Percentiles rank a stretch among this genome's conserved stretches.
Evolutionary conservation across 2,888 invertebrate species (phyloP).

Genomic region (Volucella inflata): DNA sequence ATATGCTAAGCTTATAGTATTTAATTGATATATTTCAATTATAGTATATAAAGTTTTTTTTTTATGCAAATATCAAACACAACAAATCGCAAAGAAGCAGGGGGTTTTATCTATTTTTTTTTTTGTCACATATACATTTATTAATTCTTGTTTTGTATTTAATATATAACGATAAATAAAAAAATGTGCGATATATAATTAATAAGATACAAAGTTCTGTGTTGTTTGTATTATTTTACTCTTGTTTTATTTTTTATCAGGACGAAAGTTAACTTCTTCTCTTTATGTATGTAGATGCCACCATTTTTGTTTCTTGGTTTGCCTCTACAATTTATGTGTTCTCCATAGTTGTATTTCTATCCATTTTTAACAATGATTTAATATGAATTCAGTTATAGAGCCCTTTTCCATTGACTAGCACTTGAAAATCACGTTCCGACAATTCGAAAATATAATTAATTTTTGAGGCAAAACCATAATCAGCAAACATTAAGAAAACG

Average conservation of each 20-base stretch:
- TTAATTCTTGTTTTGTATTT: conserved; percentile 22
- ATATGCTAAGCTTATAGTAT: conserved; percentile 62
- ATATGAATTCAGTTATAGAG: too few species aligned
- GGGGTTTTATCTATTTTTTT: conserved; percentile 13
- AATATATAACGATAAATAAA: conserved; percentile 19
- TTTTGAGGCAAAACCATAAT: too few species aligned
- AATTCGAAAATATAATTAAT: too few species aligned
- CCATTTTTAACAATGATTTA: too few species aligned
- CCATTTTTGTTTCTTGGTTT: neutral
- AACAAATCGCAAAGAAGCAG: conserved; percentile 72
- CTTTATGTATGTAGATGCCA: neutral
- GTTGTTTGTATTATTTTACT: neutral
- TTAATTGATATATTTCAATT: conserved; percentile 64
- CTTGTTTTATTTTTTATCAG: conserved; percentile 42
- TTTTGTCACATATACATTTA: conserved; percentile 10
- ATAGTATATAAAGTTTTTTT: conserved; percentile 24
- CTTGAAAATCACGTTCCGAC: too few species aligned
- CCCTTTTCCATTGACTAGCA: too few species aligned
- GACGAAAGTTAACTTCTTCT: conserved; percentile 66
- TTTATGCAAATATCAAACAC: conserved; percentile 70
- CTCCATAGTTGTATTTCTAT: too few species aligned
- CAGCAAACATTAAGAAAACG: too few species aligned
- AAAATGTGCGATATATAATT: conserved; percentile 63
- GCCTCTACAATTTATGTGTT: neutral
- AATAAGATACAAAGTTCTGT: conserved; percentile 48